A percentile compares a stretch with the other conserved stretches of the same genome.
Conservation (phyloP, 92 coral and sea anemone genomes). For the Phymanthus crucifer region DNA sequence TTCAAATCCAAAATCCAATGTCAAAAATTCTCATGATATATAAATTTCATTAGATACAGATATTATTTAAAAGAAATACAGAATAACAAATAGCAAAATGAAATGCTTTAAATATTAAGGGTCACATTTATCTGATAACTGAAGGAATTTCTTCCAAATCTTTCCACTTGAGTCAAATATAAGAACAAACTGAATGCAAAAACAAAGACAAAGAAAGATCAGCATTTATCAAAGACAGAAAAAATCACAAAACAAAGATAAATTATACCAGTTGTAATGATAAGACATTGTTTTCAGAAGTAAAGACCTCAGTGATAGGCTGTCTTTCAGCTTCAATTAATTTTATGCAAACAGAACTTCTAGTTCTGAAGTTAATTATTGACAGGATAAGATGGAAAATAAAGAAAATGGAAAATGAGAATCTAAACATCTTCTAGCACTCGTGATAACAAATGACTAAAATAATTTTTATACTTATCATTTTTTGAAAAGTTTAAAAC, state of each 20-base stretch:
- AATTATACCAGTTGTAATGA: not conserved
- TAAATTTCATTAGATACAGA: not conserved
- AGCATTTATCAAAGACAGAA: not conserved
- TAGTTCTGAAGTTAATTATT: slow-evolving; percentile 5
- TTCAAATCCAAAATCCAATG: not conserved
- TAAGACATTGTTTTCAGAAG: slow-evolving; percentile 10
- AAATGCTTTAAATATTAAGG: not conserved
- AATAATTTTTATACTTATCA: not conserved
- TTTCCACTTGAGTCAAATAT: not conserved
- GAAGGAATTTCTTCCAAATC: not conserved
- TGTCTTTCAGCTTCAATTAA: slow-evolving; percentile 12
- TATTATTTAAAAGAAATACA: not conserved
- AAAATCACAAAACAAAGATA: not conserved
- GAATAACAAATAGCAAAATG: not conserved
- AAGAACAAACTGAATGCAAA: not conserved
- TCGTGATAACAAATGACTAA: not conserved
- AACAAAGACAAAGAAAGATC: not conserved
- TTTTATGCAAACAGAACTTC: slow-evolving; percentile 10
- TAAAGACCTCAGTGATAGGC: not conserved
- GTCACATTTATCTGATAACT: not conserved
- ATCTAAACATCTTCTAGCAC: not conserved
- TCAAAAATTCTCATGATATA: not conserved
- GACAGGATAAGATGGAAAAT: not conserved
- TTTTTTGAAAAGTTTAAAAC: not conserved
- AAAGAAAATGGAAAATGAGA: slow-evolving; percentile 3